Percentiles rank a stretch among this genome's conserved stretches.
Conservation (phyloP, 1,140 invertebrate genomes). For the Drosophila melanica region DNA sequence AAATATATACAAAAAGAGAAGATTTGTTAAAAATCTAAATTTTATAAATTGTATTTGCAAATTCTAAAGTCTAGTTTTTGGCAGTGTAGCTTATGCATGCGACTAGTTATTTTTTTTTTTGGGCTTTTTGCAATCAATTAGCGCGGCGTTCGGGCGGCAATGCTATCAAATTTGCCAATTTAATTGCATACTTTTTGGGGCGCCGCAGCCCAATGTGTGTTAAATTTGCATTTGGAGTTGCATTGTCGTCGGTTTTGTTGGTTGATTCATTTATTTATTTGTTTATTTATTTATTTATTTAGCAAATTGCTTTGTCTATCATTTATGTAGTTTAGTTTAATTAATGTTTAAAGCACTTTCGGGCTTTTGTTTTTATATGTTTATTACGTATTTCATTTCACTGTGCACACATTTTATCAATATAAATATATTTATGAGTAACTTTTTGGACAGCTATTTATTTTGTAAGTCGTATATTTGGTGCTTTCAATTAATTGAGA, state of each 20-base stretch:
- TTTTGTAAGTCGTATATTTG: conserved; percentile 22
- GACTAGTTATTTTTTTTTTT: too few species aligned
- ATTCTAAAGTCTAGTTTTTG: too few species aligned
- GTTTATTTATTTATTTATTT: conserved; percentile 31
- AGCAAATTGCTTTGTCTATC: conserved; percentile 19
- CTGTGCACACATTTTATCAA: background rate
- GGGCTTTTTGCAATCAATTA: too few species aligned
- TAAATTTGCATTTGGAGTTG: conserved; percentile 14
- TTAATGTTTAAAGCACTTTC: conserved; percentile 15
- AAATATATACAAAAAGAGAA: too few species aligned
- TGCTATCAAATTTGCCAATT: conserved; percentile 10
- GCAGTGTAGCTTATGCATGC: too few species aligned
- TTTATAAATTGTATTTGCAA: too few species aligned
- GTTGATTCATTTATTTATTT: background rate
- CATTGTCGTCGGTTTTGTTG: conserved; percentile 12
- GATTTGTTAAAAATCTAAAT: too few species aligned
- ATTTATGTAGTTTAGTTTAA: conserved; percentile 37
- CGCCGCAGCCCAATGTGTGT: background rate
- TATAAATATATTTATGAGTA: conserved; percentile 1
- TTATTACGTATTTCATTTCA: conserved; percentile 1
- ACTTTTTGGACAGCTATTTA: background rate
- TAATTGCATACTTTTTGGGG: conserved; percentile 4
- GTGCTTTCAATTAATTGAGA: conserved; percentile 33
- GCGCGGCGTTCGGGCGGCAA: too few species aligned
- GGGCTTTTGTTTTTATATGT: conserved; percentile 3